Evolutionary conservation across 30 jellyfish, hydroid and myxozoan species (phyloP).

Genomic region (Morbakka virulenta): DNA sequence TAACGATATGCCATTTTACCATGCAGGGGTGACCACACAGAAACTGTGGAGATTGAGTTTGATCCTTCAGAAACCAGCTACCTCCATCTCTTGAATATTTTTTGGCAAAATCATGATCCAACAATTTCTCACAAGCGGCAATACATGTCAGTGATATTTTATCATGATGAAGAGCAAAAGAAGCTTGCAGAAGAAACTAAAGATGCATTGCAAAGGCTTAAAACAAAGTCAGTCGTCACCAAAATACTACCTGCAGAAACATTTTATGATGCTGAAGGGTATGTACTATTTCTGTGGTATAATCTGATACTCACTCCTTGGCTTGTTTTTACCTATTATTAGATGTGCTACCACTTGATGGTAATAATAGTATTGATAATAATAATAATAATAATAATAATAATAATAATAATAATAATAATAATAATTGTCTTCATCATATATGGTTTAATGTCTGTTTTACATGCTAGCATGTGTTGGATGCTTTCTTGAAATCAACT

Average conservation of each 20-base stretch:
- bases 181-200: constrained; percentile 63
- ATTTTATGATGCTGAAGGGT: constrained; percentile 96
- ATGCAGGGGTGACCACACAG: constrained; percentile 95
- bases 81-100: constrained; percentile 48
- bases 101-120: constrained; percentile 89
- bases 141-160: constrained; percentile 92
- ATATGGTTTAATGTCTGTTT: too few relatives aligned
- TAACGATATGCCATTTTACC: too few relatives aligned
- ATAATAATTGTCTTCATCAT: too few relatives aligned
- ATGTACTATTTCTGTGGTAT: constrained; percentile 17
- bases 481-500: too few relatives aligned
- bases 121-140: constrained; percentile 65
- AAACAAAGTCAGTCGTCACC: constrained; percentile 53
- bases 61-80: constrained; percentile 67
- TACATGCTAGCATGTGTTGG: too few relatives aligned
- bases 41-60: constrained; percentile 68
- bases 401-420: too few relatives aligned
- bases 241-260: constrained; percentile 76
- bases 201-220: constrained; percentile 22
- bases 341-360: too few relatives aligned
- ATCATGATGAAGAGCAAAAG: constrained; percentile 75
- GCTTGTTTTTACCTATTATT: too few relatives aligned
- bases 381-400: too few relatives aligned
- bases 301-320: too few relatives aligned
- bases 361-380: too few relatives aligned